Percentiles rank a stretch among this genome's conserved stretches.
Evolutionary conservation across 2,797 vertebrate genomes (phyloP).

Genomic region (Trichosurus vulpecula): DNA sequence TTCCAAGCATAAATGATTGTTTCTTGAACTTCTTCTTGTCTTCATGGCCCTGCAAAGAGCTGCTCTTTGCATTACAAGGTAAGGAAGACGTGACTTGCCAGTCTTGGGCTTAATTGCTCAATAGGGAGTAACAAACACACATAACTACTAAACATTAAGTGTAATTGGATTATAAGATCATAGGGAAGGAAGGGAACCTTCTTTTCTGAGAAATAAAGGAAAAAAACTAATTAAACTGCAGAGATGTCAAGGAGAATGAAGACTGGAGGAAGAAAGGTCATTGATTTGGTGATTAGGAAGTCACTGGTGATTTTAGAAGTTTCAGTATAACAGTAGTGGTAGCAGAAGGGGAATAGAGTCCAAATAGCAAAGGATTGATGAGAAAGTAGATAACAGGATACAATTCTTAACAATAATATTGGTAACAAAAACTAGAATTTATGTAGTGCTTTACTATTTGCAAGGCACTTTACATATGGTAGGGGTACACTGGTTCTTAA

Average conservation of each 20-base stretch:
- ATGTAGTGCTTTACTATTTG: background rate
- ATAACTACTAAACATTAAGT: background rate
- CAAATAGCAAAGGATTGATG: background rate
- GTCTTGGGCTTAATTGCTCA: background rate
- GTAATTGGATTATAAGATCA: background rate
- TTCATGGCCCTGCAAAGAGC: background rate
- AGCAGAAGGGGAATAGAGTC: background rate
- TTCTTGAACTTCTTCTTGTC: background rate
- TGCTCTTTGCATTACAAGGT: background rate
- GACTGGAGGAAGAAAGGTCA: background rate
- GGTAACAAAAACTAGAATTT: background rate
- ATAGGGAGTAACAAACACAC: background rate
- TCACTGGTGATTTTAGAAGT: background rate
- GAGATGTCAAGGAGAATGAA: background rate
- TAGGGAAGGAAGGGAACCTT: background rate
- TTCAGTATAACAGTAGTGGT: background rate
- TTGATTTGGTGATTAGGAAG: background rate
- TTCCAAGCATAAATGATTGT: background rate
- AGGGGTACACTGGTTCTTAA: background rate
- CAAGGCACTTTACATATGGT: background rate
- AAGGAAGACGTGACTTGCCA: background rate
- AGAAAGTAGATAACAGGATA: background rate
- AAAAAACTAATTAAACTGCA: constrained; percentile 54
- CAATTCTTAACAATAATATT: background rate
- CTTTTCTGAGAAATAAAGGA: constrained; percentile 45